Percentiles rank a stretch among this genome's conserved stretches.
phyloP scores from a whole-genome alignment of 2,113 vertebrate genomes.

The Petrocephalus microphthalmus region DNA sequence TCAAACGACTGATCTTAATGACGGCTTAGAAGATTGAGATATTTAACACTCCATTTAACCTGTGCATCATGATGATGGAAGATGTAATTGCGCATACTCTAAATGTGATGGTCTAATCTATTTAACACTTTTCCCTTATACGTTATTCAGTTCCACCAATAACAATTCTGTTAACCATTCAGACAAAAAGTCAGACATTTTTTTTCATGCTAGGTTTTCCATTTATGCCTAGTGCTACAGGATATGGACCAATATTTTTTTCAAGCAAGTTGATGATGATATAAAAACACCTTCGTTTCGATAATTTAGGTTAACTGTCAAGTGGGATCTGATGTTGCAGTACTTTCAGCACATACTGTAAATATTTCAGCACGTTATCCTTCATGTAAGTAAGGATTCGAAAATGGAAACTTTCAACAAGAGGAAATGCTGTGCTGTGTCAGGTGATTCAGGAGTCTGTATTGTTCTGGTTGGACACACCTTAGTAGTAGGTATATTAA shows the following conservation, averaged over 20 bases:
- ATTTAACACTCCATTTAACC: background rate
- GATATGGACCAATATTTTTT: background rate
- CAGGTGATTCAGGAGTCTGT: background rate
- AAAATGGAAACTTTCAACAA: background rate
- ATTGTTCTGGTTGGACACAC: background rate
- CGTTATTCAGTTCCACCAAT: background rate
- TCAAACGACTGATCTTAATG: background rate
- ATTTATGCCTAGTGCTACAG: background rate
- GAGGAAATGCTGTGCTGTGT: background rate
- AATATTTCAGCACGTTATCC: background rate
- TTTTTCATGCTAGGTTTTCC: background rate
- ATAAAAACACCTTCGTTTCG: background rate
- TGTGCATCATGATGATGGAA: background rate
- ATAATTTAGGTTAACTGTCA: background rate
- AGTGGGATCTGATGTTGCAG: background rate
- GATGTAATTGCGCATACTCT: background rate
- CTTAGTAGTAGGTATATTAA: background rate
- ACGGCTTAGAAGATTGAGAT: background rate
- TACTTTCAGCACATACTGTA: background rate
- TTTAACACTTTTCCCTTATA: background rate
- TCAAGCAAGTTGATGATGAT: background rate
- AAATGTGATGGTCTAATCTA: slow-evolving; percentile 3
- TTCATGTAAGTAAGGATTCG: background rate
- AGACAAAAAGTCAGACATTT: background rate
- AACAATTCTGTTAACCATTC: background rate